Evolutionary conservation across 2,113 vertebrate species (phyloP).

Genomic region (Megaptera novaeangliae): DNA sequence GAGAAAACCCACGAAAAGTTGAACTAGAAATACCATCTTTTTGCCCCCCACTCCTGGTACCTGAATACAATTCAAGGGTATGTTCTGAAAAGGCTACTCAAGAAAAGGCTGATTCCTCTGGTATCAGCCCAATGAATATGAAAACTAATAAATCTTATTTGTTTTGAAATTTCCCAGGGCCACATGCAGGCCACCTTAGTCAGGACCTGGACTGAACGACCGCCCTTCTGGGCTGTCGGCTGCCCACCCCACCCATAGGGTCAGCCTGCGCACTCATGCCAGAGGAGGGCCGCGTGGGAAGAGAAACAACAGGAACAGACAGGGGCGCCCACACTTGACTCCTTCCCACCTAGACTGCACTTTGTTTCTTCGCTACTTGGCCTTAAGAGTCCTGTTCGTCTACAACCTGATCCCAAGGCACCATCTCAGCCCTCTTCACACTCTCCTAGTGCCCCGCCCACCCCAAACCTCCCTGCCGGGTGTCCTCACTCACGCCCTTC

Average conservation of each 20-base stretch:
- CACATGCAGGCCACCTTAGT: no score
- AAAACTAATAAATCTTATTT: background rate
- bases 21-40: background rate
- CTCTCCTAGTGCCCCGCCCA: background rate
- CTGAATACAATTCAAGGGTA: background rate
- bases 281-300: background rate
- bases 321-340: background rate
- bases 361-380: accelerated
- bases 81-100: background rate
- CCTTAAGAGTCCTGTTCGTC: background rate
- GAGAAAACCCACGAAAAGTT: accelerated
- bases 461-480: background rate
- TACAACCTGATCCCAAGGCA: background rate
- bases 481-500: background rate
- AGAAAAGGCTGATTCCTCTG: background rate
- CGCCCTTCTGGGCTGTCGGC: background rate
- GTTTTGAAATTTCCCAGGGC: background rate
- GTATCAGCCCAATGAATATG: background rate
- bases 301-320: no score
- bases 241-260: background rate
- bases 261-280: accelerated
- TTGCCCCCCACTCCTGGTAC: no score
- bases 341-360: background rate
- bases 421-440: background rate
- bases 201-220: background rate